A percentile compares a stretch with the other conserved stretches of the same genome.
These are phyloP conservation scores for Encarsia formosa DNA, from an alignment of 2,888 invertebrate species.

Conservation along the genomic window DNA sequence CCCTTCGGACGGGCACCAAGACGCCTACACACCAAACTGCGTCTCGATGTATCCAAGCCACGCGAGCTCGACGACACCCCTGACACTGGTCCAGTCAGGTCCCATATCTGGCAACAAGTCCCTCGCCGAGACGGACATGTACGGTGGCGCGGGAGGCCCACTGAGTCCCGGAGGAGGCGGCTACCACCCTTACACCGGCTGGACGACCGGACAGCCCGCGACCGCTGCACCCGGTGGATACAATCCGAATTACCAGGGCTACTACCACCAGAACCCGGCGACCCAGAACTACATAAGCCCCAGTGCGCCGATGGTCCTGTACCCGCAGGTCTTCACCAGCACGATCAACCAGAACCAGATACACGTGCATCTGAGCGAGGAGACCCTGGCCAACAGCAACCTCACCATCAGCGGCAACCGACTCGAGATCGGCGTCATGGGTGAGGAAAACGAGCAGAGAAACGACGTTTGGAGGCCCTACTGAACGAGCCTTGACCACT, in stretches of 20 bases:
- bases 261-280: conserved; percentile 54
- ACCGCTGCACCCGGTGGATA: conserved; percentile 50
- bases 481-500: no score
- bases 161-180: conserved; percentile 36
- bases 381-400: conserved; percentile 50
- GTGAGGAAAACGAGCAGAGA: conserved; percentile 56
- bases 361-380: conserved; percentile 62
- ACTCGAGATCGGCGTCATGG: conserved; percentile 55
- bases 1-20: conserved; percentile 43
- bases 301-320: conserved; percentile 67
- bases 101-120: not conserved
- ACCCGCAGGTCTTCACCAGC: conserved; percentile 70
- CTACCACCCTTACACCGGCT: conserved; percentile 45
- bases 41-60: conserved; percentile 46
- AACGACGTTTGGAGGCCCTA: conserved; percentile 73
- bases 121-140: conserved; percentile 16
- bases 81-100: conserved; percentile 40
- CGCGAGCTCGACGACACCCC: conserved; percentile 36
- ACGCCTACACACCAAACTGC: conserved; percentile 47
- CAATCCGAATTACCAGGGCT: conserved; percentile 61
- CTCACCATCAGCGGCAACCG: conserved; percentile 52
- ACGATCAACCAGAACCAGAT: conserved; percentile 86
- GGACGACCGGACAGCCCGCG: conserved; percentile 46
- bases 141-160: conserved; percentile 13
- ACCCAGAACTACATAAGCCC: conserved; percentile 68